These are phyloP conservation scores for Esperia sulphurella DNA, from an alignment of 2,888 invertebrate species.

Conservation along the genomic window DNA sequence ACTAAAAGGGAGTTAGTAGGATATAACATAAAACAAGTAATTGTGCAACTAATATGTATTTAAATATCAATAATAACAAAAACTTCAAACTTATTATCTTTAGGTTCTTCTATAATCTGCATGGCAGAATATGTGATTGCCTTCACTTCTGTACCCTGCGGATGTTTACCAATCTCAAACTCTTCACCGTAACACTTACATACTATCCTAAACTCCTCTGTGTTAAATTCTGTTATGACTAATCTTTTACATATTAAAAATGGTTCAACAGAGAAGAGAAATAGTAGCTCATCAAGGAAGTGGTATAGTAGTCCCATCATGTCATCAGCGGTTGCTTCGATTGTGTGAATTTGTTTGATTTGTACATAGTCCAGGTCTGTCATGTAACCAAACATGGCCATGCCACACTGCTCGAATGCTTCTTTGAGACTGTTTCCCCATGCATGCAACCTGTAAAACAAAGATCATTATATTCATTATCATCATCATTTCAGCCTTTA, in stretches of 20 bases:
- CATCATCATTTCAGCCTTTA: too few species aligned
- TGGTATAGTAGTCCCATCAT: constrained; percentile 92
- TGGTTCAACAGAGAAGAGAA: constrained; percentile 95
- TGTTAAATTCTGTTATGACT: constrained; percentile 91
- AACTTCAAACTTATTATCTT: constrained; percentile 88
- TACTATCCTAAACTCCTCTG: constrained; percentile 88
- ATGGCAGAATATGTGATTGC: constrained; percentile 99
- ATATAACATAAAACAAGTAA: too few species aligned
- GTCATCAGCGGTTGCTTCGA: constrained; percentile 95
- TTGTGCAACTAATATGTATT: constrained; percentile 26
- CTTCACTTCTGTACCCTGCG: constrained; percentile 98
- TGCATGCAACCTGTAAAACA: constrained; percentile 88
- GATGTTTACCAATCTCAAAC: constrained; percentile 94
- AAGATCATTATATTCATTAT: too few species aligned
- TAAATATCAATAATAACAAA: constrained; percentile 99
- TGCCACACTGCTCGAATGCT: constrained; percentile 96
- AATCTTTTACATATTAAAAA: constrained; percentile 92
- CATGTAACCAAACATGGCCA: constrained; percentile 99
- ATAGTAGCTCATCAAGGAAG: constrained; percentile 96
- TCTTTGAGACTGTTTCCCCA: constrained; percentile 94
- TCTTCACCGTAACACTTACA: constrained; percentile 95
- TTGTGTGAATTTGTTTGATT: constrained; percentile 86
- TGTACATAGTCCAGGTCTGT: constrained; percentile 93
- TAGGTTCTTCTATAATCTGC: constrained; percentile 90
- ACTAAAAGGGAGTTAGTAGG: too few species aligned